Percentiles rank a stretch among this genome's conserved stretches.
These are phyloP conservation scores for Crotalus helleri DNA, from an alignment of 2,113 vertebrate genomes.

Conservation along the genomic window DNA sequence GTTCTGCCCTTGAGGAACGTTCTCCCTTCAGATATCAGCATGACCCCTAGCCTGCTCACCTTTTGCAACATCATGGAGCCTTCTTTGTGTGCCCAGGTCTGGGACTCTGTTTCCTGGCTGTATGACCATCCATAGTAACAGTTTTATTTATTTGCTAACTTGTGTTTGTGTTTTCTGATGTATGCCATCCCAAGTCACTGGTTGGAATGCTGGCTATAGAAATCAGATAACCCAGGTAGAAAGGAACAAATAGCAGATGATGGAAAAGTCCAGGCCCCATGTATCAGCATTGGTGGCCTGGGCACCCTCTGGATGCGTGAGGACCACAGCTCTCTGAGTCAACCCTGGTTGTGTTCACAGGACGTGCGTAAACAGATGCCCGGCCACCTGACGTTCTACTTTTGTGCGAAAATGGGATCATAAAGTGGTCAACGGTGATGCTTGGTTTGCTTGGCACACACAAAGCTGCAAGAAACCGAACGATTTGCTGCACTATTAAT, in stretches of 20 bases:
- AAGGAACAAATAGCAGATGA: not conserved
- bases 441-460: not conserved
- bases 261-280: not conserved
- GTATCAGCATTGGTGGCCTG: not conserved
- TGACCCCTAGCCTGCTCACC: not conserved
- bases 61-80: not conserved
- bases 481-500: not conserved
- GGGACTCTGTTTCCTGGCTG: not conserved
- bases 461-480: not conserved
- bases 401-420: not conserved
- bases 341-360: not conserved
- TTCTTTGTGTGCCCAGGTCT: not conserved
- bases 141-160: not conserved
- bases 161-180: not conserved
- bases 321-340: not conserved
- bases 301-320: not conserved
- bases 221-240: not conserved
- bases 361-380: not conserved
- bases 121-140: not conserved
- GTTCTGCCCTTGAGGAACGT: not conserved
- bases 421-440: not conserved
- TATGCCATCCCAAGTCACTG: not conserved
- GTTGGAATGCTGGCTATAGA: not conserved
- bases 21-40: not conserved
- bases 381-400: not conserved